Evolutionary conservation across 2,888 invertebrate species (phyloP).

Genomic region (Amiota communis): DNA sequence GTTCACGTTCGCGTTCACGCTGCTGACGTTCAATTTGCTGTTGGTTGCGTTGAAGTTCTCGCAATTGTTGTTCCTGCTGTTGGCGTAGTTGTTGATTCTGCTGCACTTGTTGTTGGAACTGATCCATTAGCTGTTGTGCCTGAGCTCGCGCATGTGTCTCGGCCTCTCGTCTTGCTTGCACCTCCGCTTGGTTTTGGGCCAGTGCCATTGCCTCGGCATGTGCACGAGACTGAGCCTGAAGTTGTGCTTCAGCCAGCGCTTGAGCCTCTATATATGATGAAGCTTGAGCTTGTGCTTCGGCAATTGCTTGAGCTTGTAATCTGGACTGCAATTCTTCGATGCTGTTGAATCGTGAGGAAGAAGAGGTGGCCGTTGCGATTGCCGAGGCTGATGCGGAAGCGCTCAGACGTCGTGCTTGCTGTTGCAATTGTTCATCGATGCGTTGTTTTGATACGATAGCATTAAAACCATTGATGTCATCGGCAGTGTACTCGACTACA

Average conservation of each 20-base stretch:
- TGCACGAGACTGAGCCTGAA: constrained; percentile 64
- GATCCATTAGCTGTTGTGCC: constrained; percentile 69
- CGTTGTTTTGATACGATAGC: constrained; percentile 74
- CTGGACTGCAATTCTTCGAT: constrained; percentile 64
- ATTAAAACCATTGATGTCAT: constrained; percentile 75
- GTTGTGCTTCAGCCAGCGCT: constrained; percentile 54
- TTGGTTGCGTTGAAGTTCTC: constrained; percentile 61
- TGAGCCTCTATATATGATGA: constrained; percentile 55
- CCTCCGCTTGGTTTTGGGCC: constrained; percentile 73
- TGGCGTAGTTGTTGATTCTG: constrained; percentile 62
- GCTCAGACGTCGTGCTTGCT: background rate
- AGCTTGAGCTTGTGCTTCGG: constrained; percentile 65
- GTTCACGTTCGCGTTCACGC: constrained; percentile 46
- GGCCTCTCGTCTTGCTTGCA: constrained; percentile 77
- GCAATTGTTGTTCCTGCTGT: constrained; percentile 57
- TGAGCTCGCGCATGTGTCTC: constrained; percentile 74
- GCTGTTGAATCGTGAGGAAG: constrained; percentile 64
- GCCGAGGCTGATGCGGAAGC: constrained; percentile 38
- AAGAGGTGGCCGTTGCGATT: constrained; percentile 41
- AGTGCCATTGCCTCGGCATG: constrained; percentile 63
- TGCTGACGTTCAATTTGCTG: constrained; percentile 53
- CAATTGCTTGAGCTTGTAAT: constrained; percentile 67
- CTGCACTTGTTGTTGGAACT: constrained; percentile 69
- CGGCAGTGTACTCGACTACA: constrained; percentile 74
- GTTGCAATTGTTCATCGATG: constrained; percentile 54